Percentiles rank a stretch among this genome's conserved stretches.
Conservation (phyloP, 2,888 invertebrate genomes). For the Coelopa pilipes region DNA sequence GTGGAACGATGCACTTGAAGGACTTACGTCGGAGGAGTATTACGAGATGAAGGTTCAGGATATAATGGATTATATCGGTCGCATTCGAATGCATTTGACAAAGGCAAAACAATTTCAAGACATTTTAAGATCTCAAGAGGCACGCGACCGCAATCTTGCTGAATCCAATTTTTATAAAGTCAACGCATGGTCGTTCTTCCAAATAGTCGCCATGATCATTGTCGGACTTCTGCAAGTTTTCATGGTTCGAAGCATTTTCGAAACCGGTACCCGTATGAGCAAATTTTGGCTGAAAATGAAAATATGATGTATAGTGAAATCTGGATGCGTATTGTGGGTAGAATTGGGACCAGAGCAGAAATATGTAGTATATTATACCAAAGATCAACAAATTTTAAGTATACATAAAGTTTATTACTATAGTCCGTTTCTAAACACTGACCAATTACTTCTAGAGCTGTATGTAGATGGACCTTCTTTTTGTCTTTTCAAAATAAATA, state of each 20-base stretch:
- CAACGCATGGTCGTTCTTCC: conserved; percentile 81
- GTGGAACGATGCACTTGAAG: conserved; percentile 62
- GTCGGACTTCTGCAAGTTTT: conserved; percentile 82
- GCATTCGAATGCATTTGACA: conserved; percentile 72
- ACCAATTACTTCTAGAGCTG: no score
- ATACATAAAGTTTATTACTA: neutral
- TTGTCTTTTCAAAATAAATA: no score
- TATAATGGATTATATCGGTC: conserved; percentile 74
- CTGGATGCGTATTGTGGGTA: neutral
- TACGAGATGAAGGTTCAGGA: conserved; percentile 73
- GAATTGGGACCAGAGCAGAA: neutral
- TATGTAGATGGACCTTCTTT: no score
- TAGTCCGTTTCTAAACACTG: no score
- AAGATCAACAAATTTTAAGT: conserved; percentile 14
- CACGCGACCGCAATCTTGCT: conserved; percentile 82
- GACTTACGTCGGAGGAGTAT: conserved; percentile 68
- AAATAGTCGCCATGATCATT: conserved; percentile 77
- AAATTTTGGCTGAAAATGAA: conserved; percentile 61
- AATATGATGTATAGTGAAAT: conserved; percentile 38
- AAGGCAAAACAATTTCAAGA: conserved; percentile 76
- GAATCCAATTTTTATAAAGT: conserved; percentile 85
- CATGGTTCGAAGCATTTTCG: conserved; percentile 83
- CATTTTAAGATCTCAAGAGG: conserved; percentile 78
- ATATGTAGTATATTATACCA: conserved; percentile 24
- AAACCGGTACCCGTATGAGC: conserved; percentile 68